Evolutionary conservation across 2,888 invertebrate genomes (phyloP).

Genomic region (Lapara coniferarum): DNA sequence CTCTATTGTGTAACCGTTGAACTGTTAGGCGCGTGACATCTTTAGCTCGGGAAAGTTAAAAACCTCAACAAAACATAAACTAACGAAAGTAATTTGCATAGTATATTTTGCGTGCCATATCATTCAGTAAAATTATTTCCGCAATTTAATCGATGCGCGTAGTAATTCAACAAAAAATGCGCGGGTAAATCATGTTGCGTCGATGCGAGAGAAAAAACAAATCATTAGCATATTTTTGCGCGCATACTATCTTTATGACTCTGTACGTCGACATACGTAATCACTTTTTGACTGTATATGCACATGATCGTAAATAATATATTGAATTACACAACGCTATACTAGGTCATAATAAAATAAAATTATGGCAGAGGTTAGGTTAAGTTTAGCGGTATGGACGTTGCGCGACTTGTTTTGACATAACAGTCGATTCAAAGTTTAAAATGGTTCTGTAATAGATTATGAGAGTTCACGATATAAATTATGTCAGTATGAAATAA

Average conservation of each 20-base stretch:
- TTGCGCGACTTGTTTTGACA: constrained; percentile 27
- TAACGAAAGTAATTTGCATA: constrained; percentile 5
- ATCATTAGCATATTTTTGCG: constrained; percentile 14
- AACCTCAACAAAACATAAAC: not conserved
- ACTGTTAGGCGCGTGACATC: constrained; percentile 5
- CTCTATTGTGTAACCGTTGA: constrained; percentile 5
- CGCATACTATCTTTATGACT: constrained; percentile 30
- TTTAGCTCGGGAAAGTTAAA: not conserved
- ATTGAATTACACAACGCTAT: constrained; percentile 63
- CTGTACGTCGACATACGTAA: constrained; percentile 40
- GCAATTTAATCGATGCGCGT: constrained; percentile 3
- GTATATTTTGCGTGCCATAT: not conserved
- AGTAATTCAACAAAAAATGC: constrained; percentile 7
- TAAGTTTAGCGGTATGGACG: constrained; percentile 31
- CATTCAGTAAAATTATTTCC: constrained; percentile 9
- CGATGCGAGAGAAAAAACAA: constrained; percentile 9
- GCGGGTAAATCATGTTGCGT: constrained; percentile 15
- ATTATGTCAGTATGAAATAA: constrained; percentile 16
- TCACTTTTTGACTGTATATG: constrained; percentile 48
- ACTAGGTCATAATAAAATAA: constrained; percentile 51
- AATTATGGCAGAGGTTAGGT: constrained; percentile 49
- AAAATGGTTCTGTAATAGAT: constrained; percentile 11
- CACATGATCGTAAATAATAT: constrained; percentile 58
- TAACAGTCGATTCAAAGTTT: constrained; percentile 2
- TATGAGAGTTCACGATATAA: constrained; percentile 12